phyloP scores from a whole-genome alignment of 2,797 vertebrate species.

The Bradypodion ventrale region DNA sequence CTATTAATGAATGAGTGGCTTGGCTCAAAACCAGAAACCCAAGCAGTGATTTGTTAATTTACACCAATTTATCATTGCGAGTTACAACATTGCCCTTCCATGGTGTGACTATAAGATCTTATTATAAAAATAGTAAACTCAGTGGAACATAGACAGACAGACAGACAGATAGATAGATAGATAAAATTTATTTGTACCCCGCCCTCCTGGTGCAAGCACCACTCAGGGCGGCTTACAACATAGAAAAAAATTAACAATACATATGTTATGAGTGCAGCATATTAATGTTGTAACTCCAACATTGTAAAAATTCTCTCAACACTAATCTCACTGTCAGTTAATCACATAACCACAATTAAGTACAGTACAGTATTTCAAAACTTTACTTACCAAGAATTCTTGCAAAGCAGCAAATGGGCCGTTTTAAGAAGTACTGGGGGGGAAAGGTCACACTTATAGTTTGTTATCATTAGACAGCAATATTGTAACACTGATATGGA shows the following conservation, averaged over 20 bases:
- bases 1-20: too few relatives aligned
- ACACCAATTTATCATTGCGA: too few relatives aligned
- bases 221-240: too few relatives aligned
- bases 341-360: conserved; percentile 2
- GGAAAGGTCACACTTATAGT: conserved; percentile 6
- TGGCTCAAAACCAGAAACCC: too few relatives aligned
- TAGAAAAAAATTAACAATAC: too few relatives aligned
- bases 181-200: too few relatives aligned
- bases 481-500: too few relatives aligned
- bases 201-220: too few relatives aligned
- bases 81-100: too few relatives aligned
- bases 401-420: conserved; percentile 72
- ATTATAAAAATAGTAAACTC: neutral
- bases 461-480: neutral
- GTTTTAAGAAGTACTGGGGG: conserved; percentile 75
- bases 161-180: too few relatives aligned
- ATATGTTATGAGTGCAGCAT: neutral
- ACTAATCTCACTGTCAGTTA: neutral
- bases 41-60: too few relatives aligned
- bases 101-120: too few relatives aligned
- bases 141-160: neutral
- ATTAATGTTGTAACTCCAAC: neutral
- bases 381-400: conserved; percentile 64
- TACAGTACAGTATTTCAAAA: conserved; percentile 20
- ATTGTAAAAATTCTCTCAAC: neutral